phyloP scores from a whole-genome alignment of 2,113 vertebrate genomes.

The Australoheros scitulus region DNA sequence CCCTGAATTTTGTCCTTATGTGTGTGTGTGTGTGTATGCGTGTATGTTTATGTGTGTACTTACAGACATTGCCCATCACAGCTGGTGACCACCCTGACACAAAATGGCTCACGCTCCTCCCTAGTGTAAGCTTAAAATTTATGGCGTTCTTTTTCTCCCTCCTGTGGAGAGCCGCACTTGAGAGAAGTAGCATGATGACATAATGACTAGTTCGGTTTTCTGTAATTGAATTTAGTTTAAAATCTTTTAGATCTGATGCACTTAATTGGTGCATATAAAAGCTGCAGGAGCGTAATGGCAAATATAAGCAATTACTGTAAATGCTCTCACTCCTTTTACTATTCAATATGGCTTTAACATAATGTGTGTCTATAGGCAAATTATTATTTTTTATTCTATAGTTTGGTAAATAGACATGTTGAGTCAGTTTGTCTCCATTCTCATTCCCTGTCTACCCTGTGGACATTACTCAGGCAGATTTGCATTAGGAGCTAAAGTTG shows the following conservation, averaged over 20 bases:
- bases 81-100: constrained; percentile 17
- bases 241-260: not conserved
- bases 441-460: constrained; percentile 6
- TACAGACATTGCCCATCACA: constrained; percentile 3
- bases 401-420: constrained; percentile 49
- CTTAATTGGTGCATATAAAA: not conserved
- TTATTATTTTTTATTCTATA: not conserved
- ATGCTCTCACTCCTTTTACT: too few relatives aligned
- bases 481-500: constrained; percentile 18
- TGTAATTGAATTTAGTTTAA: not conserved
- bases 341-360: too few relatives aligned
- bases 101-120: constrained; percentile 9
- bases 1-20: not conserved
- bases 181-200: not conserved
- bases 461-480: constrained; percentile 41
- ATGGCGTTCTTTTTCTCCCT: not conserved
- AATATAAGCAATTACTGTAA: constrained; percentile 27
- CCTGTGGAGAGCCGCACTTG: not conserved
- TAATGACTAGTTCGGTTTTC: not conserved
- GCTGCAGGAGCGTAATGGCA: not conserved
- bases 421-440: constrained; percentile 46
- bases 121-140: constrained; percentile 7
- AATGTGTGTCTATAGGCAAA: constrained; percentile 8
- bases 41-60: not conserved
- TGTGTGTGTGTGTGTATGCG: not conserved